Conservation (phyloP, 2,888 invertebrate species). For the Ernsta delagoae region DNA sequence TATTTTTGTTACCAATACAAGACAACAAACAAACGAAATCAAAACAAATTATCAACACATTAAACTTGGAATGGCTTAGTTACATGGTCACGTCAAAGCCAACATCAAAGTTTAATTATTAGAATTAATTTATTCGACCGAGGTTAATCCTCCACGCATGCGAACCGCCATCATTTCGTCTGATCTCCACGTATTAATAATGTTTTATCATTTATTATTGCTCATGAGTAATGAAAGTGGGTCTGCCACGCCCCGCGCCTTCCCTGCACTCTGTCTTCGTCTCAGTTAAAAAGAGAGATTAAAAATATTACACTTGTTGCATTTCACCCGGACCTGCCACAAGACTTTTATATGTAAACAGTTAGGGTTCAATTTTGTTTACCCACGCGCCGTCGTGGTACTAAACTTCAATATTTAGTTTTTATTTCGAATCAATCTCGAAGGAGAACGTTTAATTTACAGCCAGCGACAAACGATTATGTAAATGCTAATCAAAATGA, state of each 20-base stretch:
- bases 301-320: constrained; percentile 46
- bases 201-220: constrained; percentile 84
- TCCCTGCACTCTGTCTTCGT: constrained; percentile 79
- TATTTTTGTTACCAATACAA: background rate
- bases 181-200: constrained; percentile 82
- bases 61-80: constrained; percentile 16
- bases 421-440: constrained; percentile 62
- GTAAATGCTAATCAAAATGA: constrained; percentile 50
- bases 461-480: constrained; percentile 74
- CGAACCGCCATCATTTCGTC: constrained; percentile 68
- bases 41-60: constrained; percentile 29
- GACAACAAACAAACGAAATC: constrained; percentile 14
- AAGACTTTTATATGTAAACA: constrained; percentile 18
- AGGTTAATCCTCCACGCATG: constrained; percentile 68
- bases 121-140: constrained; percentile 79
- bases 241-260: constrained; percentile 78
- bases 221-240: constrained; percentile 82
- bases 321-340: constrained; percentile 29
- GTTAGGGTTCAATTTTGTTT: constrained; percentile 29
- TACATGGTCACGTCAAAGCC: constrained; percentile 37
- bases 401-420: constrained; percentile 49
- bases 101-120: constrained; percentile 72
- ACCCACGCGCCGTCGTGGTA: constrained; percentile 43
- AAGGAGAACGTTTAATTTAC: constrained; percentile 61
- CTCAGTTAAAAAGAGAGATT: constrained; percentile 71